phyloP scores from a whole-genome alignment of 23 tunicate genomes.

The Trididemnum miniatum region DNA sequence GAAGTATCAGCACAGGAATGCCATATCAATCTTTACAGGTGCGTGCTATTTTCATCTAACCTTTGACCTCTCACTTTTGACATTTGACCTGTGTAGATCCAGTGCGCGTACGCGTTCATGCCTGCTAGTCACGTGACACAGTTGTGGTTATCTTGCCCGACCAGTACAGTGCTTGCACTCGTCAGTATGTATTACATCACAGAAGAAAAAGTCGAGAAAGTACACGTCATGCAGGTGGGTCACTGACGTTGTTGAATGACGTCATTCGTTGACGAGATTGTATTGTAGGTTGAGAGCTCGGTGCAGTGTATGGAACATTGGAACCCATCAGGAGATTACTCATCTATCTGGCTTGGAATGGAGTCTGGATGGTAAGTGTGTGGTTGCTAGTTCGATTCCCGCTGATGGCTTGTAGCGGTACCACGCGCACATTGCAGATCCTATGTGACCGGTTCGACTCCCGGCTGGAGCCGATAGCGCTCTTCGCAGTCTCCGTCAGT shows the following conservation, averaged over 20 bases:
- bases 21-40: slow-evolving; percentile 64
- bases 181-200: slow-evolving; percentile 88
- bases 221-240: slow-evolving; percentile 89
- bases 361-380: slow-evolving; percentile 86
- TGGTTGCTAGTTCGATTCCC: too few species aligned
- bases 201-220: slow-evolving; percentile 72
- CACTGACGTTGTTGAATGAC: too few species aligned
- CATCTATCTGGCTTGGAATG: slow-evolving; percentile 91
- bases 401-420: too few species aligned
- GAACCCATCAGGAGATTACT: slow-evolving; percentile 41
- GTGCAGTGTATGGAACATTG: slow-evolving; percentile 95
- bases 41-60: neutral
- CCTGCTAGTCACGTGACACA: slow-evolving; percentile 51
- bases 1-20: slow-evolving; percentile 48
- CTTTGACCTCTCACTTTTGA: neutral
- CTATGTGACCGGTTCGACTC: too few species aligned
- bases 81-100: slow-evolving; percentile 43
- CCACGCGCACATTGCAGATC: too few species aligned
- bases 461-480: too few species aligned
- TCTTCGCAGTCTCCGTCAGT: too few species aligned
- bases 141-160: slow-evolving; percentile 83
- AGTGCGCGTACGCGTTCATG: slow-evolving; percentile 88
- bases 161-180: slow-evolving; percentile 69
- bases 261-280: neutral
- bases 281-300: slow-evolving; percentile 70